These are phyloP conservation scores for Coenonympha arcania DNA, from an alignment of 2,888 invertebrate species.

Conservation along the genomic window DNA sequence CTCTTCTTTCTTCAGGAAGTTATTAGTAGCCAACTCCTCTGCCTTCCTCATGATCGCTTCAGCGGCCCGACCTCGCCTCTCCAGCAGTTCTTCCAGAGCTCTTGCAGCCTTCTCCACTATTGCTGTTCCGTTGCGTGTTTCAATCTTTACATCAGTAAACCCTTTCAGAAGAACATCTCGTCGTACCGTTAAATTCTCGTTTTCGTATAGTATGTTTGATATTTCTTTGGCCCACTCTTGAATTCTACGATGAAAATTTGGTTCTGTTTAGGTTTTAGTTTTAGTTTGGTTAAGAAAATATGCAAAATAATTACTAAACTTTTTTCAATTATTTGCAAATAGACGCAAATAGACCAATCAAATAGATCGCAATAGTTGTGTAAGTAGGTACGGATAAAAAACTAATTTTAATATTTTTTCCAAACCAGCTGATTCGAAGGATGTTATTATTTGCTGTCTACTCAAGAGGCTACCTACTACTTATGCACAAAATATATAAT, in stretches of 20 bases:
- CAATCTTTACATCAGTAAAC: conserved; percentile 47
- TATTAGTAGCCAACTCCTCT: conserved; percentile 47
- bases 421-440: no score
- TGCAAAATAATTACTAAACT: no score
- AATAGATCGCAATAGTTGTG: no score
- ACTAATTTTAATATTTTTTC: no score
- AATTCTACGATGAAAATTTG: conserved; percentile 37
- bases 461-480: no score
- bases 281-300: no score
- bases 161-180: conserved; percentile 45
- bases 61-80: conserved; percentile 46
- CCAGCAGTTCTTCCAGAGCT: conserved; percentile 46
- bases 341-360: no score
- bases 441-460: no score
- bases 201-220: conserved; percentile 40
- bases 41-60: conserved; percentile 56
- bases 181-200: conserved; percentile 50
- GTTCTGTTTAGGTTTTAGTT: no score
- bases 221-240: conserved; percentile 56
- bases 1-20: conserved; percentile 23
- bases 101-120: conserved; percentile 53
- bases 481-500: no score
- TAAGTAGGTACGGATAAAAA: no score
- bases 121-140: conserved; percentile 48
- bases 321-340: no score